These are phyloP conservation scores for Heliornis fulica DNA, from an alignment of 2,113 vertebrate genomes.

Conservation along the genomic window DNA sequence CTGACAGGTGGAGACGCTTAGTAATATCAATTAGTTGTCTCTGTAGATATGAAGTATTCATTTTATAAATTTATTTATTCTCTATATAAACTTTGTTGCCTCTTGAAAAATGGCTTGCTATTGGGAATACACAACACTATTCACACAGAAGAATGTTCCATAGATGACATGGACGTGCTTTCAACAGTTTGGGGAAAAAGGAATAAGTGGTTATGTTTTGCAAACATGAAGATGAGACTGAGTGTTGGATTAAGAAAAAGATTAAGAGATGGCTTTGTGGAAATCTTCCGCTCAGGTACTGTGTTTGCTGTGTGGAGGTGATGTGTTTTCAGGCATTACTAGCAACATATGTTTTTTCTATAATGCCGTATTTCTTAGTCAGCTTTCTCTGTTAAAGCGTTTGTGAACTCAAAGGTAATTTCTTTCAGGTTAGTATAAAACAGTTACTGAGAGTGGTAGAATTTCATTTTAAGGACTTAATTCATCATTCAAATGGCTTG, in stretches of 20 bases:
- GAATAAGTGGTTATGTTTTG: constrained; percentile 30
- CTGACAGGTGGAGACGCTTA: constrained; percentile 62
- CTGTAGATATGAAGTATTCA: constrained; percentile 68
- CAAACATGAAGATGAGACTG: constrained; percentile 52
- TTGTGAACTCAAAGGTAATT: background rate
- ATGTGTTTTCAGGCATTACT: background rate
- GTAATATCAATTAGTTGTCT: constrained; percentile 68
- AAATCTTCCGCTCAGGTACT: constrained; percentile 40
- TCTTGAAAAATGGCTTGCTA: constrained; percentile 40
- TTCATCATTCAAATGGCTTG: background rate
- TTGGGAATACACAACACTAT: constrained; percentile 7
- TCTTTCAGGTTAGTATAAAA: background rate
- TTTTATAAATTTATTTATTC: constrained; percentile 76
- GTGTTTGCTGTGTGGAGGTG: background rate
- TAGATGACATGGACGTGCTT: background rate
- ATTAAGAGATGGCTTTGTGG: constrained; percentile 51
- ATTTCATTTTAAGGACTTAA: background rate
- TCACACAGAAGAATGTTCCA: background rate
- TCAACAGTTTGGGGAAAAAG: constrained; percentile 21
- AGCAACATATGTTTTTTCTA: background rate
- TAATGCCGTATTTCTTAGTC: background rate
- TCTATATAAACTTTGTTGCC: constrained; percentile 71
- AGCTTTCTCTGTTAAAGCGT: background rate
- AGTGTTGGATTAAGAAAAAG: constrained; percentile 61
- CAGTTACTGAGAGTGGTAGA: background rate